phyloP scores from a whole-genome alignment of 2,797 vertebrate species.

The Tinamus major region DNA sequence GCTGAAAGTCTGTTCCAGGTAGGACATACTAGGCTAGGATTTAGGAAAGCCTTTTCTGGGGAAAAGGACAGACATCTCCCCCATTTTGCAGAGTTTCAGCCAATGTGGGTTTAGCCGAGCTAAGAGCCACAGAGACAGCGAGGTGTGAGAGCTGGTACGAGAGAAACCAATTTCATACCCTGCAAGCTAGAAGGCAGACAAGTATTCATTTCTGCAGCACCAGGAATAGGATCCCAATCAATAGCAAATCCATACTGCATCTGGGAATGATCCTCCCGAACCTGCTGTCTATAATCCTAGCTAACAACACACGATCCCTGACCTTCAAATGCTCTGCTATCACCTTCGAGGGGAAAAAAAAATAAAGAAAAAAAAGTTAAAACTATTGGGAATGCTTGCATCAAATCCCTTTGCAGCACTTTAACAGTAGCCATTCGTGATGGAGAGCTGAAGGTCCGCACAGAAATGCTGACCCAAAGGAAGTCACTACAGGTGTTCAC shows the following conservation, averaged over 20 bases:
- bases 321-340: not conserved
- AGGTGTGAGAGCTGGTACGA: fast-evolving
- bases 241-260: not conserved
- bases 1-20: not conserved
- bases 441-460: not conserved
- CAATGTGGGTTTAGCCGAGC: not conserved
- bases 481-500: not conserved
- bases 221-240: not conserved
- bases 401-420: not conserved
- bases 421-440: not conserved
- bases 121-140: not conserved
- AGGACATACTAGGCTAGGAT: not conserved
- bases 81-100: not conserved
- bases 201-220: not conserved
- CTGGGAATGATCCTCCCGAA: not conserved
- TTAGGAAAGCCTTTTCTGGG: not conserved
- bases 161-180: not conserved
- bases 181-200: not conserved
- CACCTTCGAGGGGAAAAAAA: too few species aligned
- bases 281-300: not conserved
- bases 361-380: not conserved
- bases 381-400: not conserved
- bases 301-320: not conserved
- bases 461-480: not conserved
- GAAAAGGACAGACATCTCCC: not conserved